Conservation (phyloP, 2,113 vertebrate genomes). For the Tragelaphus buxtoni region DNA sequence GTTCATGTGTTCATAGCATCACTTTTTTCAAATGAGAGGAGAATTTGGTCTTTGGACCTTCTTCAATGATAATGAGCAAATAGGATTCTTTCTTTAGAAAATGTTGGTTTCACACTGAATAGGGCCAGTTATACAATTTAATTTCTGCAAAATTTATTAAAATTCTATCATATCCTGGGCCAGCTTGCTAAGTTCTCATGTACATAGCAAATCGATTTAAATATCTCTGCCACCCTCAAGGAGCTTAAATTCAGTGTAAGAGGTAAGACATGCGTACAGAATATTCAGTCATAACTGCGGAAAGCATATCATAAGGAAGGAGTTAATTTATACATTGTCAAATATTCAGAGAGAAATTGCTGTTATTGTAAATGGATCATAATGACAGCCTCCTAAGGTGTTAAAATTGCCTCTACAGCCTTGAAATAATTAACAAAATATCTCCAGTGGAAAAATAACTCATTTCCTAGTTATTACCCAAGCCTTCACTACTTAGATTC, state of each 20-base stretch:
- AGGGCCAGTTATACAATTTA: background rate
- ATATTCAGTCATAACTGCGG: conserved; percentile 29
- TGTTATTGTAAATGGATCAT: conserved; percentile 60
- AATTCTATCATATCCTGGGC: background rate
- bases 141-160: background rate
- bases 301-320: conserved; percentile 48
- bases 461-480: conserved; percentile 64
- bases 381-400: conserved; percentile 62
- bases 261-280: background rate
- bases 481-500: conserved; percentile 38
- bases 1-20: background rate
- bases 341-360: conserved; percentile 74
- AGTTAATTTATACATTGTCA: conserved; percentile 69
- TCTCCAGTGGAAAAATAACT: conserved; percentile 73
- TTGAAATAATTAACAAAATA: conserved; percentile 68
- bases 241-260: conserved; percentile 39
- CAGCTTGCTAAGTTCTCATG: background rate
- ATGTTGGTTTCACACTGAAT: background rate
- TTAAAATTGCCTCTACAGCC: conserved; percentile 61
- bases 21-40: background rate
- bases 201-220: background rate
- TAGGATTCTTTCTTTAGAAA: background rate
- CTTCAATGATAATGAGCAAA: background rate
- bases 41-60: background rate
- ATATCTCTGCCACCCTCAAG: background rate